Evolutionary conservation across 2,888 invertebrate genomes (phyloP), one percentile per base, ranked within the genome.

Genomic region (Lycia hirtaria): DNA sequence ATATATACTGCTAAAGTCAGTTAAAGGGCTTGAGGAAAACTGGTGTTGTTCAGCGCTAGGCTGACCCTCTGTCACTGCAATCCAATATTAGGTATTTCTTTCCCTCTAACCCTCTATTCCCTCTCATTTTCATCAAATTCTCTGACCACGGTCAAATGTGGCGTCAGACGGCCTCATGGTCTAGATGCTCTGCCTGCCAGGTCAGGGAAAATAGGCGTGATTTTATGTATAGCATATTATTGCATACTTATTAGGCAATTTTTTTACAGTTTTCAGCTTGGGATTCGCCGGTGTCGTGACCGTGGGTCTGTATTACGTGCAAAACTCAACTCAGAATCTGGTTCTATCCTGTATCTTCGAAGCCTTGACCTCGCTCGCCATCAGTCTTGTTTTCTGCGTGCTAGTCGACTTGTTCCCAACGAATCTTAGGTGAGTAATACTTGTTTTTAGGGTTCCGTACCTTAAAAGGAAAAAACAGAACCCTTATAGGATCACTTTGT

Each of bases 401-500:
- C 94, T 96, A 83, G 96, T 96, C 61, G 96, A 96, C 81, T 88
- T 96, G 73, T 96, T 96, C 89, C 96, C 96, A 71, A 96, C 96
- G 58, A 96, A 96, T 88, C 93, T 96, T 81, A 95, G 96, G 96
- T 96, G 85, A 80, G 78, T 24, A 2, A 28, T 17, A 24, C 14
- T 24, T 7, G 24, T 5, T 37, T 3, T 32, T 32, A 32, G n/a
- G n/a, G 4, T 32, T 19, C 12, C 14, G 6, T 38, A 37, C 24
- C 6, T 19, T 22, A 12, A 9, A 43, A 6, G 9, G 26, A 1
- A 9, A 6, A 26, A 26, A 26, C n/a, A n/a, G n/a, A n/a, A n/a
- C n/a, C n/a, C n/a, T n/a, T n/a, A n/a, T n/a, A n/a, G n/a, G n/a
- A n/a, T n/a, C n/a, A n/a, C n/a, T n/a, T n/a, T n/a, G n/a, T n/a